Evolutionary conservation across 1,140 invertebrate species (phyloP).

Genomic region (Tetramorium parvispinum): DNA sequence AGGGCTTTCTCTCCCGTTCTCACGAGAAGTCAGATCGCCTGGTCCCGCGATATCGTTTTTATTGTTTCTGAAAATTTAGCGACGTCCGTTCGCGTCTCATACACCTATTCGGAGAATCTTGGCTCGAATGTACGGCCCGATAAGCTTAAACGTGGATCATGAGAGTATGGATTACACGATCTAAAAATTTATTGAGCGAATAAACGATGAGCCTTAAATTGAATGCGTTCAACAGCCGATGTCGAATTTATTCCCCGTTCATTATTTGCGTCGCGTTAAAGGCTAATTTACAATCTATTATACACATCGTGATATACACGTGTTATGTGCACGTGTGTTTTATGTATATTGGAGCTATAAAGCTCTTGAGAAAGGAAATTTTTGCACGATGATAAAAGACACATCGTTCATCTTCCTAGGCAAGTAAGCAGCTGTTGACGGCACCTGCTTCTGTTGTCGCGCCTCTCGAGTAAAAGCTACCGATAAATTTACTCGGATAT

Average conservation of each 20-base stretch:
- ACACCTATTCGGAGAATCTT: neutral
- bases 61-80: constrained; percentile 43
- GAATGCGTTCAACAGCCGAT: neutral
- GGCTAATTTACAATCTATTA: neutral
- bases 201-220: neutral
- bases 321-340: neutral
- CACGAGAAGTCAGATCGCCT: constrained; percentile 59
- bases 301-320: neutral
- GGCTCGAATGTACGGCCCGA: too few species aligned
- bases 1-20: constrained; percentile 65
- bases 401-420: constrained; percentile 52
- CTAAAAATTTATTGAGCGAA: neutral
- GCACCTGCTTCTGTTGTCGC: constrained; percentile 68
- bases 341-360: neutral
- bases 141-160: neutral
- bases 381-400: constrained; percentile 25
- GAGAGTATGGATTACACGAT: neutral
- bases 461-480: constrained; percentile 55
- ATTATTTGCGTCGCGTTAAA: neutral
- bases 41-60: constrained; percentile 33
- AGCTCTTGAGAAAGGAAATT: neutral
- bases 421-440: constrained; percentile 65
- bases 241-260: neutral
- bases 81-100: neutral
- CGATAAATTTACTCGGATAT: constrained; percentile 19